Percentiles rank a stretch among this genome's conserved stretches.
Evolutionary conservation across 2,797 vertebrate species (phyloP).

Genomic region (Halcyon leucocephala): DNA sequence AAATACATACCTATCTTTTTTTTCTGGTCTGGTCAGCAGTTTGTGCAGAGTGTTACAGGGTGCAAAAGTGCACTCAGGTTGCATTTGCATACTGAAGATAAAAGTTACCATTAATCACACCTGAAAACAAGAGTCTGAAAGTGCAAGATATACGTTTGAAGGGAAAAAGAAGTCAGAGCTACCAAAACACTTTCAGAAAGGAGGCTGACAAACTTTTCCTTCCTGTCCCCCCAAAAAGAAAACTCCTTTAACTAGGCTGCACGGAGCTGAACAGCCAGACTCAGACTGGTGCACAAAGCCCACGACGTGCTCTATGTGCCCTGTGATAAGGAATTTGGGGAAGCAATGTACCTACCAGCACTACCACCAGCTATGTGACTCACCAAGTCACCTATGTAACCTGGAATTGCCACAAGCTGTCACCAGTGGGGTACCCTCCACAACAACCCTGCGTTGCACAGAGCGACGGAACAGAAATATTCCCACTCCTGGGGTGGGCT

Average conservation of each 20-base stretch:
- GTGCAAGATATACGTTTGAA: background rate
- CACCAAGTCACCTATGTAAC: background rate
- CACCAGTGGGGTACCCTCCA: background rate
- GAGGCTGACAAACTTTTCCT: constrained; percentile 25
- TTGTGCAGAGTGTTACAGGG: background rate
- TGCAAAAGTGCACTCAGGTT: background rate
- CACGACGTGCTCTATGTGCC: background rate
- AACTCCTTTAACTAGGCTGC: background rate
- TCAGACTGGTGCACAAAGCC: background rate
- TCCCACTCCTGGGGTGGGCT: fast-evolving
- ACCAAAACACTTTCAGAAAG: constrained; percentile 39
- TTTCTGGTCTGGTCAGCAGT: background rate
- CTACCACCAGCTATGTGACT: background rate
- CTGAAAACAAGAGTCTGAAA: constrained; percentile 8
- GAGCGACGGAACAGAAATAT: background rate
- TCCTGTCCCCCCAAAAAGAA: background rate
- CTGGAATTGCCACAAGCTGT: background rate
- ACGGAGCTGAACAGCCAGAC: constrained; percentile 6
- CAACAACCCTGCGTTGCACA: background rate
- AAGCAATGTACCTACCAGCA: background rate
- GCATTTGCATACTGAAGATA: constrained; percentile 25
- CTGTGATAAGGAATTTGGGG: background rate
- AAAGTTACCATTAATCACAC: constrained; percentile 25
- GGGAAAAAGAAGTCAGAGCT: background rate
- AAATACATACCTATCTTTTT: background rate